Evolutionary conservation across 2,888 invertebrate genomes (phyloP).

Genomic region (Tetropium fuscum): DNA sequence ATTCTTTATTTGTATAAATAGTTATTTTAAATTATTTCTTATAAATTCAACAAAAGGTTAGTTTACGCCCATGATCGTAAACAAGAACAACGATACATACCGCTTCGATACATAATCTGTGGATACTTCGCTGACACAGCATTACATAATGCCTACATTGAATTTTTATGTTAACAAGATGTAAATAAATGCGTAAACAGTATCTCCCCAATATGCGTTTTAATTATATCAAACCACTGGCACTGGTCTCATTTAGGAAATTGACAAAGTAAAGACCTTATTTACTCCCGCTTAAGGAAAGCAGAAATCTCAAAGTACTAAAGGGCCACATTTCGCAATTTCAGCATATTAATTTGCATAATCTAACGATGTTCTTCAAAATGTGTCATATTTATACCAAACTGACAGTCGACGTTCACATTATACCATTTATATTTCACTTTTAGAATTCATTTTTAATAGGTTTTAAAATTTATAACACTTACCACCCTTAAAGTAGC

Average conservation of each 20-base stretch:
- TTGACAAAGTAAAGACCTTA: slow-evolving; percentile 4
- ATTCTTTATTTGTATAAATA: too few species aligned
- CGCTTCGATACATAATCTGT: too few species aligned
- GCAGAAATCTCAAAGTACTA: not conserved
- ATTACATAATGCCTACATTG: too few species aligned
- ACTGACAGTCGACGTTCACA: slow-evolving; percentile 31
- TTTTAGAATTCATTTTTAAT: slow-evolving; percentile 41
- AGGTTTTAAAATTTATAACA: slow-evolving; percentile 40
- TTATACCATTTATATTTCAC: slow-evolving; percentile 35
- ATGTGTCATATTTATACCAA: slow-evolving; percentile 13
- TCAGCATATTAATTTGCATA: slow-evolving; percentile 22
- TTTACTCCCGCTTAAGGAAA: slow-evolving; percentile 8
- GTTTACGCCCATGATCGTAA: too few species aligned
- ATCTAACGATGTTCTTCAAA: slow-evolving; percentile 17
- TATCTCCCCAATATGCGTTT: too few species aligned
- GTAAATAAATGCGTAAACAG: too few species aligned
- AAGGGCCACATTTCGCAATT: slow-evolving; percentile 12
- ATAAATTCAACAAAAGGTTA: too few species aligned
- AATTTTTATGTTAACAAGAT: too few species aligned
- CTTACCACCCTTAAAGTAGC: slow-evolving; percentile 9
- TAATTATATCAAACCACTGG: too few species aligned
- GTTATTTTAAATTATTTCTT: too few species aligned
- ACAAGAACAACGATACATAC: too few species aligned
- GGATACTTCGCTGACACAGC: too few species aligned
- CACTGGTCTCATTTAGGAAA: not conserved